phyloP scores from a whole-genome alignment of 2,797 vertebrate genomes.

The Lacerta agilis region DNA sequence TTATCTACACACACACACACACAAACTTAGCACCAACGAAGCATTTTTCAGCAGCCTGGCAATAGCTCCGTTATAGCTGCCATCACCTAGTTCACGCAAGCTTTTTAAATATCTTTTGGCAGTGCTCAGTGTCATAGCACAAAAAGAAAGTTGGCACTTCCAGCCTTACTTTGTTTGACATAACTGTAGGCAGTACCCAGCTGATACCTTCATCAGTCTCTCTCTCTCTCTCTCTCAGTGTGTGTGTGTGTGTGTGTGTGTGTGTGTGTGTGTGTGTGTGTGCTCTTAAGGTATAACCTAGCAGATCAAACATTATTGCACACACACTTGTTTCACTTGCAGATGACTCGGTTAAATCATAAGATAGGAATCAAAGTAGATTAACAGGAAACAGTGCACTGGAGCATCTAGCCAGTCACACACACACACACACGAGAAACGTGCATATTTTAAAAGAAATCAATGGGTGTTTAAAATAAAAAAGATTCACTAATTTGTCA shows the following conservation, averaged over 20 bases:
- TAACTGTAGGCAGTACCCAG: conserved; percentile 85
- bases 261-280: conserved; percentile 71
- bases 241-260: conserved; percentile 67
- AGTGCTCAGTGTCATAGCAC: conserved; percentile 81
- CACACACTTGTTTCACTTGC: conserved; percentile 22
- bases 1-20: neutral
- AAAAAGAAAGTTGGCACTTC: conserved; percentile 86
- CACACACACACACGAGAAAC: neutral
- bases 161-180: conserved; percentile 85
- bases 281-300: conserved; percentile 79
- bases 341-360: conserved; percentile 67
- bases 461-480: conserved; percentile 35
- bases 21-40: conserved; percentile 75
- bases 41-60: conserved; percentile 82
- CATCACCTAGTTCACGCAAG: conserved; percentile 85
- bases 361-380: conserved; percentile 69
- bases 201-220: conserved; percentile 82
- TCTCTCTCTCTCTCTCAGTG: too few relatives aligned
- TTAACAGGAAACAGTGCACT: conserved; percentile 63
- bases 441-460: conserved; percentile 11
- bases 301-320: conserved; percentile 68
- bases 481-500: conserved; percentile 54
- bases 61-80: conserved; percentile 87
- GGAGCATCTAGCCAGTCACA: conserved; percentile 58
- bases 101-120: conserved; percentile 88